These are phyloP conservation scores for Steinernema feltiae DNA, from an alignment of 1,140 invertebrate species.

Conservation along the genomic window DNA sequence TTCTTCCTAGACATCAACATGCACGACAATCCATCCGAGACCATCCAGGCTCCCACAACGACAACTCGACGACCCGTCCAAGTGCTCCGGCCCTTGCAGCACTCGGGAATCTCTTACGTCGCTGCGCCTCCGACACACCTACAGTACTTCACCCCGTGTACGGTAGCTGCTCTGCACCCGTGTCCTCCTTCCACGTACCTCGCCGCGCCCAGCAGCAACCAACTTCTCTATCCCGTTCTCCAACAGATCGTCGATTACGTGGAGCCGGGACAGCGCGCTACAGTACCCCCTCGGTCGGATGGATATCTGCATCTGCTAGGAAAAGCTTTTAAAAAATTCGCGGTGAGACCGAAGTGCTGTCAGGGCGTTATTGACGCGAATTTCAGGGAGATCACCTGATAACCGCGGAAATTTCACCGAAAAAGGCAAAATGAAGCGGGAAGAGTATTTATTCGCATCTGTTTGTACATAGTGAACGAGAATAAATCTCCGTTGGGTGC, in stretches of 20 bases:
- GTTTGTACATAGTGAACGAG: not conserved
- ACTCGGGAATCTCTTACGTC: not conserved
- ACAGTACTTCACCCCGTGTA: not conserved
- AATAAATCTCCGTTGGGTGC: too few species aligned
- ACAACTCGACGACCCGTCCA: not conserved
- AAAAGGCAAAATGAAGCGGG: not conserved
- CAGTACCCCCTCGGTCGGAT: not conserved
- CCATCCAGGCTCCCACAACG: not conserved
- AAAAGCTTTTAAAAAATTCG: not conserved
- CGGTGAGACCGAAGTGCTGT: not conserved
- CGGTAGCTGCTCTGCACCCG: not conserved
- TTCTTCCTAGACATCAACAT: not conserved
- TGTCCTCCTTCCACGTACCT: not conserved
- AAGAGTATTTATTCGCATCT: too few species aligned
- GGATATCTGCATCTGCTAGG: not conserved
- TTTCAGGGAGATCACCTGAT: not conserved
- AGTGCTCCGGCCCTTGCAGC: not conserved
- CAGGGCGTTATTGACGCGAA: not conserved
- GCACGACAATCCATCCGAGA: not conserved
- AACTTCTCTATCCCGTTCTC: not conserved
- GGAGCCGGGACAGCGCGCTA: not conserved
- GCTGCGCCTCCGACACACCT: constrained; percentile 6
- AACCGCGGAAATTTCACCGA: not conserved
- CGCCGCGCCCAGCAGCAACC: not conserved
- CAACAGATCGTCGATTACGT: not conserved